Evolutionary conservation across 2,797 vertebrate species (phyloP).

Genomic region (Streptopelia turtur): DNA sequence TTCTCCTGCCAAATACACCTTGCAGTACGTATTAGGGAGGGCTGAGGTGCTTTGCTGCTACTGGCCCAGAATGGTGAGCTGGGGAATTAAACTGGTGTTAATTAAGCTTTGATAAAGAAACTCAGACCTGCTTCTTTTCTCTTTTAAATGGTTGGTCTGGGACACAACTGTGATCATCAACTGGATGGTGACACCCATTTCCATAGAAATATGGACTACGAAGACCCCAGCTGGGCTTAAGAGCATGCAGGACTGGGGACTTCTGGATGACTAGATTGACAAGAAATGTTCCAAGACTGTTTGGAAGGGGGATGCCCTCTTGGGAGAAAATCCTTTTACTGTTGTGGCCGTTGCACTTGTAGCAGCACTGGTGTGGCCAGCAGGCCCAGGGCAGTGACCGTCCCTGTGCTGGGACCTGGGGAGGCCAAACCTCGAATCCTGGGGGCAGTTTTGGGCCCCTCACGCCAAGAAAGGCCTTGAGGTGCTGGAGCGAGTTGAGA

Average conservation of each 20-base stretch:
- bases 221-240: accelerated
- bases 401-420: too few relatives aligned
- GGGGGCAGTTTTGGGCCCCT: too few relatives aligned
- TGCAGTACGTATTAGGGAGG: accelerated
- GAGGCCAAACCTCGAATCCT: too few relatives aligned
- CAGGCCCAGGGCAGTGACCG: too few relatives aligned
- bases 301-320: background rate
- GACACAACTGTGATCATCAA: background rate
- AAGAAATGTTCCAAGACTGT: background rate
- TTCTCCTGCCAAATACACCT: background rate
- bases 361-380: too few relatives aligned
- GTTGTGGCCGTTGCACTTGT: background rate
- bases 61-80: background rate
- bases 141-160: background rate
- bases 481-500: too few relatives aligned
- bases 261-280: background rate
- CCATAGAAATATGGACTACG: too few relatives aligned
- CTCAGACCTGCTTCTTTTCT: background rate
- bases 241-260: background rate
- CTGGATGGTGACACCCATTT: background rate
- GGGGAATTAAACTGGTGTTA: background rate
- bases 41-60: background rate
- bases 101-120: background rate
- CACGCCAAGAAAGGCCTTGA: too few relatives aligned
- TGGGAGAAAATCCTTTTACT: background rate